phyloP scores from a whole-genome alignment of 2,888 invertebrate genomes.

The Drosophila mercatorum region DNA sequence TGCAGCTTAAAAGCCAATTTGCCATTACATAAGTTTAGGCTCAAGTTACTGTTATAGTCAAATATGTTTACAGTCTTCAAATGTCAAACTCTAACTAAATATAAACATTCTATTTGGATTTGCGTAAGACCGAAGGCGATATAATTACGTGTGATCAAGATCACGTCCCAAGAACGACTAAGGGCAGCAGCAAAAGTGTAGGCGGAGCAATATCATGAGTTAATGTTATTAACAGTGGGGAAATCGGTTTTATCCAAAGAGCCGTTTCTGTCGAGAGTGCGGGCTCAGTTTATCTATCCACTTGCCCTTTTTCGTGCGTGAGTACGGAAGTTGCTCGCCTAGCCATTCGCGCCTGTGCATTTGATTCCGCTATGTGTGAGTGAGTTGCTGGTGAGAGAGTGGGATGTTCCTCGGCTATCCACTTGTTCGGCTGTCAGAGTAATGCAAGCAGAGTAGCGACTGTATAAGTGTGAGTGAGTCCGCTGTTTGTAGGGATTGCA shows the following conservation, averaged over 20 bases:
- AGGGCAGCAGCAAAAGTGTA: background rate
- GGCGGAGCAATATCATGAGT: background rate
- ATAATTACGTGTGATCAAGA: background rate
- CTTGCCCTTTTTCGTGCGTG: no score
- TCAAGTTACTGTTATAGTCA: background rate
- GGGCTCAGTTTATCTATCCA: no score
- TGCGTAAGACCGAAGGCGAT: no score
- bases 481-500: background rate
- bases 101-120: no score
- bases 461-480: background rate
- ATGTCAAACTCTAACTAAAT: background rate
- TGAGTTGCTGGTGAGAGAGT: no score
- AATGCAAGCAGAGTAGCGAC: no score
- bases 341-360: no score
- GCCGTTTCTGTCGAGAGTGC: background rate
- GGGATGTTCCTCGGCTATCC: no score
- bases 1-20: fast-evolving
- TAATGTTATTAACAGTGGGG: background rate
- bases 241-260: background rate
- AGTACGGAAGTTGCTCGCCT: background rate
- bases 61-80: background rate
- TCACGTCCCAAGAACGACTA: background rate
- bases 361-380: no score
- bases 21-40: conserved; percentile 18
- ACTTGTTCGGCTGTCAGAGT: no score